A percentile compares a stretch with the other conserved stretches of the same genome.
phyloP scores from a whole-genome alignment of 2,113 vertebrate species.

The Myodes glareolus region DNA sequence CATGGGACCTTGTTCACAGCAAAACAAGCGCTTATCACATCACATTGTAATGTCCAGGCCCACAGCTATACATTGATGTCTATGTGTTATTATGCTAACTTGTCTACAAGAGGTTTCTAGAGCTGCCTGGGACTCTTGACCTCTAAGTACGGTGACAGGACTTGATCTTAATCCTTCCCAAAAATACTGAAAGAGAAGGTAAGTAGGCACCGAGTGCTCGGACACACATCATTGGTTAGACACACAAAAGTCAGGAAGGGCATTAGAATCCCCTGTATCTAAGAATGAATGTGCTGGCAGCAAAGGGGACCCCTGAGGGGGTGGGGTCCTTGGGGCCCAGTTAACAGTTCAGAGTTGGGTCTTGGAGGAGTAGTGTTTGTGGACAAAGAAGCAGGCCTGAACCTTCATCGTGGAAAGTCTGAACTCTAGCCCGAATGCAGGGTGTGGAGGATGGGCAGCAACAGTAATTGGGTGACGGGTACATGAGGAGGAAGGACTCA shows the following conservation, averaged over 20 bases:
- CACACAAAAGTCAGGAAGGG: neutral
- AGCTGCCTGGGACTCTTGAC: neutral
- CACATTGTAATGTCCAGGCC: neutral
- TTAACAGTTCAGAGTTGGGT: too few relatives aligned
- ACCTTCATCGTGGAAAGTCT: neutral
- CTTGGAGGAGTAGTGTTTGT: neutral
- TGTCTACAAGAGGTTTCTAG: neutral
- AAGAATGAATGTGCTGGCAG: accelerated
- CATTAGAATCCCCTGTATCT: accelerated
- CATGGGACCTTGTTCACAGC: neutral
- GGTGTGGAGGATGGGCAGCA: neutral
- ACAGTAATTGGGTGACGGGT: neutral
- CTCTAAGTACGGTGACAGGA: too few relatives aligned
- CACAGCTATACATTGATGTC: too few relatives aligned
- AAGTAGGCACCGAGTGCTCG: neutral
- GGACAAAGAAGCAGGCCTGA: neutral
- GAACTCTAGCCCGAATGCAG: neutral
- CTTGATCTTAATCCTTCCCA: neutral
- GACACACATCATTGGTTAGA: too few relatives aligned
- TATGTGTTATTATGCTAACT: accelerated
- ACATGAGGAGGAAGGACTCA: accelerated
- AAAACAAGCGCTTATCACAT: neutral
- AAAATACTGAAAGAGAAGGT: neutral
- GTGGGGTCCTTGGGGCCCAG: accelerated
- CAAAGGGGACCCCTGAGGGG: neutral